These are phyloP conservation scores for Neotoxoptera formosana DNA, from an alignment of 1,140 invertebrate species.

Conservation along the genomic window DNA sequence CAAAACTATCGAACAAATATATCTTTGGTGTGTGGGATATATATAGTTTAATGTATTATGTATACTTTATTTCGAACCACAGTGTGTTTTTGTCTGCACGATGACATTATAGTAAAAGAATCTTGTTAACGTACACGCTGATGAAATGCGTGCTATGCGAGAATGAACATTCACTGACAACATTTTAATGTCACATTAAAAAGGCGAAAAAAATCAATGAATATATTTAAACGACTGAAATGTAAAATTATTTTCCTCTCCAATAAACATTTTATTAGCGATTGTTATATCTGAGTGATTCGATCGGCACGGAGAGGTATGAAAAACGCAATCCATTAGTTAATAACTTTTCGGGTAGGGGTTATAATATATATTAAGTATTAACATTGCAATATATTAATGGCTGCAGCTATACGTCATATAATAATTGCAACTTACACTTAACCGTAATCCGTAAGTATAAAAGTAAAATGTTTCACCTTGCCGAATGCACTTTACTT, in stretches of 20 bases:
- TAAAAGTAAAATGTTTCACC: background rate
- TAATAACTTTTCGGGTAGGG: slow-evolving; percentile 28
- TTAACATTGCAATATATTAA: slow-evolving; percentile 21
- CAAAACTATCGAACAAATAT: background rate
- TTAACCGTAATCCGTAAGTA: background rate
- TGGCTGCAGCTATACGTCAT: slow-evolving; percentile 12
- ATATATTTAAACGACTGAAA: slow-evolving; percentile 46
- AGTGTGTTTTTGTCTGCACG: background rate
- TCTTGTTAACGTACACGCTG: slow-evolving; percentile 1
- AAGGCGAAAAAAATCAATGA: slow-evolving; percentile 4
- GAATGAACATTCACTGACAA: background rate
- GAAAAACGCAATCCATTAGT: slow-evolving; percentile 29
- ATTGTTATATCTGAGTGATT: slow-evolving; percentile 41
- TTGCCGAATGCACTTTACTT: background rate
- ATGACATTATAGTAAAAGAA: background rate
- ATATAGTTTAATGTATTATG: background rate
- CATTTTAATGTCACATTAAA: slow-evolving; percentile 21
- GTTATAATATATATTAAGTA: background rate
- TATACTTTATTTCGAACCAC: background rate
- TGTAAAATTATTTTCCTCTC: slow-evolving; percentile 27
- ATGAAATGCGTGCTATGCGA: slow-evolving; percentile 10
- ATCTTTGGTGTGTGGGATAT: background rate
- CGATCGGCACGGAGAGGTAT: background rate
- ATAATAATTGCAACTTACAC: background rate
- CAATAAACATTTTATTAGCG: slow-evolving; percentile 25